Percentiles rank a stretch among this genome's conserved stretches.
These are phyloP conservation scores for Lipotes vexillifer DNA, from an alignment of 2,113 vertebrate species.

Conservation along the genomic window DNA sequence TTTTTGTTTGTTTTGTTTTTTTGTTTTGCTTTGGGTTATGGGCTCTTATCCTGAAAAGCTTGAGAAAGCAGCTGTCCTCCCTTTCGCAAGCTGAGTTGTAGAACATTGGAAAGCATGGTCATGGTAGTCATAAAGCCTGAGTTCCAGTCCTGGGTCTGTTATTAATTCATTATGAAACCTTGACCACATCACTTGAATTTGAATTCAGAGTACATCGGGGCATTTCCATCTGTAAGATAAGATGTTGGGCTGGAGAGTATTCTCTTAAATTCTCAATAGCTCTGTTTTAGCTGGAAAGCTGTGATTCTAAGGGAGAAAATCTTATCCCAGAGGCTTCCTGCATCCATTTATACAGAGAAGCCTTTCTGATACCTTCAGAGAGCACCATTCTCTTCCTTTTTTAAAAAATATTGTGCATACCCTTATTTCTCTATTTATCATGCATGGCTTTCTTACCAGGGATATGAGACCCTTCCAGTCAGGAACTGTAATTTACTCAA, in stretches of 20 bases:
- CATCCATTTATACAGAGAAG: conserved; percentile 12
- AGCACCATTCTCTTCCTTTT: not conserved
- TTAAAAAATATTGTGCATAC: not conserved
- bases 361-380: not conserved
- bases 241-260: not conserved
- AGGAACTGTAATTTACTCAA: not conserved
- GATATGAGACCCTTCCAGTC: not conserved
- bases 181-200: not conserved
- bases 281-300: not conserved
- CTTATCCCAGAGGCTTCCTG: not conserved
- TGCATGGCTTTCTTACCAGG: not conserved
- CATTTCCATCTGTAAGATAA: conserved; percentile 22
- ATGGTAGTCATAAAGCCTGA: not conserved
- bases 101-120: not conserved
- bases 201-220: not conserved
- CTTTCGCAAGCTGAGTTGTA: conserved; percentile 13
- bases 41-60: conserved; percentile 27
- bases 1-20: not conserved
- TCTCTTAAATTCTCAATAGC: conserved; percentile 5
- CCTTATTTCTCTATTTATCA: not conserved
- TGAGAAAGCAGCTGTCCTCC: not conserved
- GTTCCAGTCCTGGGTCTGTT: not conserved
- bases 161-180: conserved; percentile 16
- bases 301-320: conserved; percentile 4
- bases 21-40: conserved; percentile 5